A percentile compares a stretch with the other conserved stretches of the same genome.
These are phyloP conservation scores for Actinia tenebrosa DNA, from an alignment of 64 coral and sea anemone species.

Conservation along the genomic window DNA sequence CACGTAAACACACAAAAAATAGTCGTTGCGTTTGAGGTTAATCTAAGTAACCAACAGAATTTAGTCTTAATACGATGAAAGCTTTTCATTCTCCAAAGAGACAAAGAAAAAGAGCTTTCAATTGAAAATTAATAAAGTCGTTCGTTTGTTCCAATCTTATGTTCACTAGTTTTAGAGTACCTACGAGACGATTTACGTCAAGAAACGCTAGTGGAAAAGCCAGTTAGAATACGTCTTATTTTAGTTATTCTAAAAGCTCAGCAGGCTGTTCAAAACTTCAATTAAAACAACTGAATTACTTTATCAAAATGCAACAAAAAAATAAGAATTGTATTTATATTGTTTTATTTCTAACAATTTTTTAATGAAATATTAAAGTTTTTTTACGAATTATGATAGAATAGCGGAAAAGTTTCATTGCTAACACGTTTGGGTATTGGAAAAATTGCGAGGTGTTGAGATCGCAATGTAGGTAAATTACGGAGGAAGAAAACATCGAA, in stretches of 20 bases:
- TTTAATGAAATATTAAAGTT: slow-evolving; percentile 21
- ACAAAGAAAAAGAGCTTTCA: slow-evolving; percentile 13
- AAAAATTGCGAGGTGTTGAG: neutral
- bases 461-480: neutral
- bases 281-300: neutral
- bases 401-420: neutral
- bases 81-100: neutral
- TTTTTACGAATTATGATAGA: neutral
- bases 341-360: neutral
- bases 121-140: slow-evolving; percentile 19
- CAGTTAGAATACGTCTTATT: neutral
- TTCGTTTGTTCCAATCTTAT: neutral
- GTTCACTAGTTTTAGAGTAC: neutral
- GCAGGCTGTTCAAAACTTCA: neutral
- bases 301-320: slow-evolving; percentile 7
- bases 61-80: slow-evolving; percentile 7
- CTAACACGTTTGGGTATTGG: neutral
- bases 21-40: neutral
- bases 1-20: neutral
- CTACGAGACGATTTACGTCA: neutral
- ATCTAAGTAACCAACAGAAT: slow-evolving; percentile 6
- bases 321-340: neutral
- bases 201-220: neutral
- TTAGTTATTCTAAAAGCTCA: neutral
- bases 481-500: neutral